Percentiles rank a stretch among this genome's conserved stretches.
These are phyloP conservation scores for Urocyon cinereoargenteus DNA, from an alignment of 2,797 vertebrate species.

Conservation along the genomic window DNA sequence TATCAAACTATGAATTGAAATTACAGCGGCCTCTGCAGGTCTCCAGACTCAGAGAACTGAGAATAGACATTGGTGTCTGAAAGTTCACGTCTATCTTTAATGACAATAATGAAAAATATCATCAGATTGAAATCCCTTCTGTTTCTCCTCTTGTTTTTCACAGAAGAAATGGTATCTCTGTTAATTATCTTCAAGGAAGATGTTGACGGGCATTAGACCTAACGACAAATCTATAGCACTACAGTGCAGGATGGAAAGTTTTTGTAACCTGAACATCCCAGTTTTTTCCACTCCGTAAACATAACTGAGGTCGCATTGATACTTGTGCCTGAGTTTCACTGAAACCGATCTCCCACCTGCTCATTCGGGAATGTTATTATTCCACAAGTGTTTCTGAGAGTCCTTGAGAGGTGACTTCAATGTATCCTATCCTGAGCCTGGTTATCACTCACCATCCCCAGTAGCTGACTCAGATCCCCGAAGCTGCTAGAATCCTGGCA, in stretches of 20 bases:
- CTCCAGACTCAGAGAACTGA: background rate
- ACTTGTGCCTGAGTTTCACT: background rate
- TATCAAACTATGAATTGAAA: conserved; percentile 70
- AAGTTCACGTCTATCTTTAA: conserved; percentile 28
- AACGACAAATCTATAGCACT: conserved; percentile 45
- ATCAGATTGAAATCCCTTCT: conserved; percentile 48
- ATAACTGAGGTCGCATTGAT: background rate
- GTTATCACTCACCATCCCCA: background rate
- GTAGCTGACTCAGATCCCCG: background rate
- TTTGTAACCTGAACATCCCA: background rate
- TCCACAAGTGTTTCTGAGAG: background rate
- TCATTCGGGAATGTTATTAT: background rate
- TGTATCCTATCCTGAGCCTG: background rate
- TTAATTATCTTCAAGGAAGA: conserved; percentile 51
- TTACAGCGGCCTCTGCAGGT: conserved; percentile 35
- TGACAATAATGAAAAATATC: conserved; percentile 21
- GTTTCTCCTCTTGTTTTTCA: conserved; percentile 51
- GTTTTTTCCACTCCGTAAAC: background rate
- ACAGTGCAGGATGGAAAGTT: background rate
- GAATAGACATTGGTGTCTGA: background rate
- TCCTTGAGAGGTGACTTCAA: background rate
- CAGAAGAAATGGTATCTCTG: conserved; percentile 21
- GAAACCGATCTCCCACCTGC: background rate
- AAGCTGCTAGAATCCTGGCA: background rate
- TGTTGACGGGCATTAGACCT: background rate